Percentiles rank a stretch among this genome's conserved stretches.
phyloP scores from a whole-genome alignment of 2,797 vertebrate species.

The Girardinus metallicus region DNA sequence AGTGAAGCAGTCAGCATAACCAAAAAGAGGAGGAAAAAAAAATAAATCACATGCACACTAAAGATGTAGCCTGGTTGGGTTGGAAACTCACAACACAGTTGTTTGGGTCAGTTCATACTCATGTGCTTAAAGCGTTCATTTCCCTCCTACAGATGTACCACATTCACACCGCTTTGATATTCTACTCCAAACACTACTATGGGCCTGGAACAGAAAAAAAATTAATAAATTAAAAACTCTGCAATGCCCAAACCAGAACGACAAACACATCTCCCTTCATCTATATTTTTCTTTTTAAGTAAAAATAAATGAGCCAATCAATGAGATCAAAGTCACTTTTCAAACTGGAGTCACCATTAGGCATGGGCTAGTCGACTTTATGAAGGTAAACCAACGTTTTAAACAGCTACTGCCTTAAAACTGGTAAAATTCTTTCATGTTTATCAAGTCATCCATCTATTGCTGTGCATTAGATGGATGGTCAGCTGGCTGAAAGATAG shows the following conservation, averaged over 20 bases:
- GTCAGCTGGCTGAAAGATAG: not conserved
- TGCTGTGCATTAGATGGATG: not conserved
- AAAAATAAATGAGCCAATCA: conserved; percentile 43
- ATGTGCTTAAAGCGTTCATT: conserved; percentile 47
- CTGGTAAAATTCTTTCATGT: not conserved
- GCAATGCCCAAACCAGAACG: conserved; percentile 43
- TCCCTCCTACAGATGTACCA: conserved; percentile 32
- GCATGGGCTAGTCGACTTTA: not conserved
- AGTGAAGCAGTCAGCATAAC: conserved; percentile 63
- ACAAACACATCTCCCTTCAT: conserved; percentile 24
- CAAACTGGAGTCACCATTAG: conserved; percentile 19
- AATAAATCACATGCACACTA: conserved; percentile 60
- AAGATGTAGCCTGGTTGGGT: conserved; percentile 49
- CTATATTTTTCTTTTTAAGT: conserved; percentile 27
- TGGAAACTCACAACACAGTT: conserved; percentile 42
- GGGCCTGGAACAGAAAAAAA: conserved; percentile 23
- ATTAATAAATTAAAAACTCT: conserved; percentile 27
- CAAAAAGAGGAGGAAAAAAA: conserved; percentile 28
- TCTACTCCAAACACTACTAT: conserved; percentile 43
- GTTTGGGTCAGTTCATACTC: conserved; percentile 35
- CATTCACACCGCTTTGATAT: conserved; percentile 48
- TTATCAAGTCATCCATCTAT: not conserved
- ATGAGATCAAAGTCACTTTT: conserved; percentile 32
- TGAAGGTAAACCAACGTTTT: not conserved
- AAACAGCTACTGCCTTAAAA: not conserved